Conservation (phyloP, 2,113 vertebrate species). For the Alexandromys fortis region DNA sequence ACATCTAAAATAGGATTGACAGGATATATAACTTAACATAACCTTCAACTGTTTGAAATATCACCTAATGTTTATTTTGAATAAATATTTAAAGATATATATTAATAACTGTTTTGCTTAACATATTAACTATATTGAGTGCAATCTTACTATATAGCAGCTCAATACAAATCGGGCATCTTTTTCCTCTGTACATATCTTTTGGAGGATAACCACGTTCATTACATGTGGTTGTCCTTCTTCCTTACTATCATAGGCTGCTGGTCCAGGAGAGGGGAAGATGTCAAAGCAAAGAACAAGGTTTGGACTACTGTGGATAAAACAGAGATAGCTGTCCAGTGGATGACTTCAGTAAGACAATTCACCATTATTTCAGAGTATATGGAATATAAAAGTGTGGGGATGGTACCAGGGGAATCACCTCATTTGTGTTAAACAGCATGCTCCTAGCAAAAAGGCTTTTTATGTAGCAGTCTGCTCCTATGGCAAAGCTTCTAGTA, state of each 20-base stretch:
- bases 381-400: background rate
- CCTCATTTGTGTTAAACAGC: background rate
- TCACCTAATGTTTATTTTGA: background rate
- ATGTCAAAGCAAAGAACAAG: background rate
- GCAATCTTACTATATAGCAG: background rate
- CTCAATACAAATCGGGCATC: background rate
- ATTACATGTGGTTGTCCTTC: background rate
- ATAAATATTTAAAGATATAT: background rate
- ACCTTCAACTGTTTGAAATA: background rate
- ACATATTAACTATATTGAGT: background rate
- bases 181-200: fast-evolving
- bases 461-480: background rate
- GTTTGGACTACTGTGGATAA: background rate
- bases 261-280: background rate
- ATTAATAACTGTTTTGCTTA: conserved; percentile 7
- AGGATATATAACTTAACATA: background rate
- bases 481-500: background rate
- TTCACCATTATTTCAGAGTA: background rate
- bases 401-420: background rate
- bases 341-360: background rate
- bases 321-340: background rate
- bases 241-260: background rate
- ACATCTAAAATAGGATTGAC: background rate
- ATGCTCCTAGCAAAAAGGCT: background rate
- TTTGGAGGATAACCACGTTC: background rate